Conservation (phyloP, 2,888 invertebrate genomes). For the Cosmorhoe ocellata region DNA sequence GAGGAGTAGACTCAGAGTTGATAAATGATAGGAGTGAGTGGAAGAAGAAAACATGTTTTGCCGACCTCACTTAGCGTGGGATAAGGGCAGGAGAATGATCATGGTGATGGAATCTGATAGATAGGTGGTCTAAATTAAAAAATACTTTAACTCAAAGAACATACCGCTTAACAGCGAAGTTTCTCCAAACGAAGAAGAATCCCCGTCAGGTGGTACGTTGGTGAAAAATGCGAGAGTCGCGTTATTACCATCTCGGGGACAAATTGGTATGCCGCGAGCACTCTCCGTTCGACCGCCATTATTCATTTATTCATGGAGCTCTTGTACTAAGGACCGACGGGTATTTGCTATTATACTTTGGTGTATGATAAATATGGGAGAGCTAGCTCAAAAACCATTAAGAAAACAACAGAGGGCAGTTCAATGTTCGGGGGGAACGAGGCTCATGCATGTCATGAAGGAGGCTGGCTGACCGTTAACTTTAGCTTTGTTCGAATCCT, state of each 20-base stretch:
- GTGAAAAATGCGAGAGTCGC: constrained; percentile 71
- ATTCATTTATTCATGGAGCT: constrained; percentile 78
- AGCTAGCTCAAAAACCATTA: constrained; percentile 32
- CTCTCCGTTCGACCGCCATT: constrained; percentile 68
- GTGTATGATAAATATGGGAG: constrained; percentile 36
- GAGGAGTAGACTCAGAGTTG: no score
- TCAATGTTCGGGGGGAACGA: constrained; percentile 23
- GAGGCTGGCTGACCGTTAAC: constrained; percentile 19
- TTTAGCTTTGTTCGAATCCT: constrained; percentile 17
- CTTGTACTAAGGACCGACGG: constrained; percentile 56
- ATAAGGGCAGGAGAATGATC: no score
- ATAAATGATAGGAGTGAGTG: no score
- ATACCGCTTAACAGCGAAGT: constrained; percentile 40
- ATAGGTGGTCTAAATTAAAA: no score
- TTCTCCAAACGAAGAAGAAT: constrained; percentile 57
- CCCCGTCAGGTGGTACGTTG: constrained; percentile 52
- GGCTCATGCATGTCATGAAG: constrained; percentile 6
- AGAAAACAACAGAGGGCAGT: constrained; percentile 32
- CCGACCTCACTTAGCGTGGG: no score
- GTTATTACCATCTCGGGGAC: constrained; percentile 72
- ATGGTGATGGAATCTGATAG: no score
- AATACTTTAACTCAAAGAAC: neutral
- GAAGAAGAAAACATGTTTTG: no score
- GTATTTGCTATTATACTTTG: constrained; percentile 53
- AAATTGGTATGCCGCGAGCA: constrained; percentile 75